Evolutionary conservation across 1,140 invertebrate genomes (phyloP).

Genomic region (Cherax quadricarinatus): DNA sequence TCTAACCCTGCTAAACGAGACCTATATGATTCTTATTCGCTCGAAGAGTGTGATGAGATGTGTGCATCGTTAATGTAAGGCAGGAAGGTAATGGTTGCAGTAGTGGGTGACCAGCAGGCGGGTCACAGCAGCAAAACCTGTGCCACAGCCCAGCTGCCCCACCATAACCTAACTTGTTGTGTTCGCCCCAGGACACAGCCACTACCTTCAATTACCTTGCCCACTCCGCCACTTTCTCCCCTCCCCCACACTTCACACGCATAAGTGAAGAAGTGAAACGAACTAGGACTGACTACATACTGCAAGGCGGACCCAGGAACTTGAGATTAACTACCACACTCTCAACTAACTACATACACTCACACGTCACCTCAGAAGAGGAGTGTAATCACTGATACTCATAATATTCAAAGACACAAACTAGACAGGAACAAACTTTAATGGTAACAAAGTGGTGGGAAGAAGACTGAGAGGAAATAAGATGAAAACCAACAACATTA

Average conservation of each 20-base stretch:
- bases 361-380: no score
- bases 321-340: no score
- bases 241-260: neutral
- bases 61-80: neutral
- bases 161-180: neutral
- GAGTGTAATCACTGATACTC: no score
- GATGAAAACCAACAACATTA: no score
- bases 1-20: neutral
- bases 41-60: neutral
- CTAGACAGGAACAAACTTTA: no score
- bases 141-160: neutral
- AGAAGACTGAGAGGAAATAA: no score
- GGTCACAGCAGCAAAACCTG: neutral
- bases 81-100: neutral
- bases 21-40: neutral
- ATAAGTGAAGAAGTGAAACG: no score
- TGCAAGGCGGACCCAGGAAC: no score
- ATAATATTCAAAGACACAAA: no score
- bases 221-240: neutral
- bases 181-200: neutral
- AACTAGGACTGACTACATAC: no score
- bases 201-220: constrained; percentile 1
- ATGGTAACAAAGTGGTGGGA: no score
- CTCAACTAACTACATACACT: no score
- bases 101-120: neutral